Base-by-base conservation (phyloP, 2,888 invertebrate genomes). In the Penaeus monodon region DNA sequence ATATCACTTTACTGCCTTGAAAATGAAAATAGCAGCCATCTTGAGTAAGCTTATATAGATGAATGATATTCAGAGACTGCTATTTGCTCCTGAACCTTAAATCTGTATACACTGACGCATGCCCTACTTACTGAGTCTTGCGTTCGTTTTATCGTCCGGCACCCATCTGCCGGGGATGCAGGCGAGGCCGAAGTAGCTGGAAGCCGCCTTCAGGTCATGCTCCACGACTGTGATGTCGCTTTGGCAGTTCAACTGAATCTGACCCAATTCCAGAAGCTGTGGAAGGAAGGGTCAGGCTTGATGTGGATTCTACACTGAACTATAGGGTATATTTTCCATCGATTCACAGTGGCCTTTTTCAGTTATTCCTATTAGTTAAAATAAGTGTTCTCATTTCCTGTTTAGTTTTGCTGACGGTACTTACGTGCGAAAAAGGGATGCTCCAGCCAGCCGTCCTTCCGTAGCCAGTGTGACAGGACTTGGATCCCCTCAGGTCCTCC, bases 401-500 rank as follows among this genome's bases (percentile, higher is more conserved):
- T 10, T 14, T 17, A 49, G n/a, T 38, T 10, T 57, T n/a, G 17
- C n/a, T 81, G 44, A n/a, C 29, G 22, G 79, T 27, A 92, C 94
- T 93, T 92, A 96, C 96, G 93, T 95, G 95, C 14, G 95, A 94
- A 63, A 97, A 93, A 0, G 96, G 95, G 90, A 95, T 95, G 0
- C 97, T 96, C 93, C 97, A 98, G 44, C 97, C 97, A 14, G 97
- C 97, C 91, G 97, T 97, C 90, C 96, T 94, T 84, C 97, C 96
- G 88, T 97, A 95, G 22, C 96, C 96, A 4, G 97, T 96, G 92
- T 97, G 97, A 91, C 97, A 98, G 0, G 97, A 96, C 91, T 95
- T 96, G 80, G 96, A 94, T 0, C 96, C 96, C 90, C 94, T 94
- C 84, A 98, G 93, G 83, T 95, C 95, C 90, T 95, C 94, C 84